Evolutionary conservation across 2,113 vertebrate species (phyloP), one percentile per base, ranked within the genome.

Genomic region (Spermophilus dauricus): DNA sequence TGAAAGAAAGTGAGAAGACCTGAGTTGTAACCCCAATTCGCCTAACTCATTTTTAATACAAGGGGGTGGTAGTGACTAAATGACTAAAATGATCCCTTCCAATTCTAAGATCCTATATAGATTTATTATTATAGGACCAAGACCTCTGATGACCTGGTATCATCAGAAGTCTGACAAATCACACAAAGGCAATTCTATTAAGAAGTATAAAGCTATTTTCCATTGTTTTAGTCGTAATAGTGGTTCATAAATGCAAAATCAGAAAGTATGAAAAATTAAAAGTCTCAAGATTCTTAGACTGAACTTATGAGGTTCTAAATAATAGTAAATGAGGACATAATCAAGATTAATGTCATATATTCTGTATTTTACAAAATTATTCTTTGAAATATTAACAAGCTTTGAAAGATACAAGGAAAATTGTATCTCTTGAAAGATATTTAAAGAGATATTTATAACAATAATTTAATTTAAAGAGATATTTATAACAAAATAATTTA

Each of bases 221-320:
- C 73, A 53, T 34, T 91, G 63, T 39, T 73, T 93, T 91, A 91
- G 18, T 42, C 26, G 87, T 76, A 81, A 75, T 37, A 91, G 70
- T 22, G 20, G 18, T 56, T 84, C 34, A 94, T n/a, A 92, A 87
- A 65, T 14, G 20, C 39, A 89, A 85, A 84, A 13, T 81, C 32
- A 82, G 11, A 93, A 94, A 86, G 61, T 48, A 85, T 73, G 34
- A 80, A 92, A 86, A 88, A 78, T 75, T 77, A 58, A 72, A 97
- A 95, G 24, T 56, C 20, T 4, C 5, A 77, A 82, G 61, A 73
- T 9, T 80, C 34, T 37, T 72, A 93, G 10, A 83, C 22, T 69
- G 28, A 96, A 86, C 5, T 78, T 53, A 91, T 7, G 6, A 42
- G 26, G 24, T 39, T 93, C 32, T 51, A 58, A 61, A 48, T 93